These are phyloP conservation scores for Ridgeia piscesae DNA, from an alignment of 1,140 invertebrate species.

Conservation along the genomic window DNA sequence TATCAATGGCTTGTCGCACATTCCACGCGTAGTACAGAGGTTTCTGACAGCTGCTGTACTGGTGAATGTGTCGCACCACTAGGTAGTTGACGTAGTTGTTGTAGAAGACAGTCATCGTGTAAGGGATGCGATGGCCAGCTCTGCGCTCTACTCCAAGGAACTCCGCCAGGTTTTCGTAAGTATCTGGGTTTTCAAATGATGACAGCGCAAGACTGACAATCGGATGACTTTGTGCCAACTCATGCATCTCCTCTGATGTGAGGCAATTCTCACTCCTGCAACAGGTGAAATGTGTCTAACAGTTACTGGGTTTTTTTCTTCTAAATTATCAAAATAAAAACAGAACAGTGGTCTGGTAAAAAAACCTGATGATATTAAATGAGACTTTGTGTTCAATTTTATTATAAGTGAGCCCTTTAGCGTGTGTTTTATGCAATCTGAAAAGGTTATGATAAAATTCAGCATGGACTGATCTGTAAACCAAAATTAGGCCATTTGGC, in stretches of 20 bases:
- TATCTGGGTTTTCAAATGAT: background rate
- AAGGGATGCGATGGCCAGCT: slow-evolving; percentile 4
- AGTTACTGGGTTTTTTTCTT: too few species aligned
- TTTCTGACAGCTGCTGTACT: background rate
- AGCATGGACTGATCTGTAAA: too few species aligned
- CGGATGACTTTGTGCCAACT: background rate
- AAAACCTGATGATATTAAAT: too few species aligned
- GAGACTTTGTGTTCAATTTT: too few species aligned
- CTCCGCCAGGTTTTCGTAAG: background rate
- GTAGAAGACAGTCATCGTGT: slow-evolving; percentile 26
- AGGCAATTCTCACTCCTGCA: background rate
- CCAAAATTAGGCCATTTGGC: too few species aligned
- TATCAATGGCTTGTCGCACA: background rate
- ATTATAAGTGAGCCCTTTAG: too few species aligned
- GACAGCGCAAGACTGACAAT: background rate
- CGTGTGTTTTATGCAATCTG: too few species aligned
- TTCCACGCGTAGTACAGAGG: slow-evolving; percentile 15
- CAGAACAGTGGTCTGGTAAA: too few species aligned
- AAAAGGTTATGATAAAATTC: too few species aligned
- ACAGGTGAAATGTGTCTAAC: background rate
- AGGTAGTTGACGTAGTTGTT: slow-evolving; percentile 19
- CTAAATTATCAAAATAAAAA: too few species aligned
- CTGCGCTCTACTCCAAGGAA: background rate
- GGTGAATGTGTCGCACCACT: slow-evolving; percentile 14
- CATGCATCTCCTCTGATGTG: background rate